Conservation (phyloP, 64 coral and sea anemone genomes). For the Pocillopora verrucosa region DNA sequence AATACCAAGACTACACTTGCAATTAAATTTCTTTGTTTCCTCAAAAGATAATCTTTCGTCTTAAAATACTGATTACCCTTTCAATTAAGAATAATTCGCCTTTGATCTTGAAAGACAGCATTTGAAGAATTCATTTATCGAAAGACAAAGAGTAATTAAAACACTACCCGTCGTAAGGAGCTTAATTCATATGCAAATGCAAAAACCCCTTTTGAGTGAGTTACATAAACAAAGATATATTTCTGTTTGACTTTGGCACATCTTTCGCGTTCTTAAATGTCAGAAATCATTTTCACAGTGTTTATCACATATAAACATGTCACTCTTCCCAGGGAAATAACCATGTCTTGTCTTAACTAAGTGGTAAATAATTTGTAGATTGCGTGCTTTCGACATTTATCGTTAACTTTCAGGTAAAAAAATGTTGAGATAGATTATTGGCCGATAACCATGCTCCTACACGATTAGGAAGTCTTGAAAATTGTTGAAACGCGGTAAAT, state of each 20-base stretch:
- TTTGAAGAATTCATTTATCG: conserved; percentile 11
- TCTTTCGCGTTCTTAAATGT: conserved; percentile 8
- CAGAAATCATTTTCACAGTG: conserved; percentile 8
- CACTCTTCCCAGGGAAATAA: background rate
- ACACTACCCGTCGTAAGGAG: background rate
- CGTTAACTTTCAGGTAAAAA: background rate
- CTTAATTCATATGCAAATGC: conserved; percentile 25
- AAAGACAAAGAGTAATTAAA: conserved; percentile 40
- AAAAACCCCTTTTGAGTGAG: background rate
- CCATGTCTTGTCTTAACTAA: background rate
- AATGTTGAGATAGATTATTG: background rate
- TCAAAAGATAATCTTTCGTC: conserved; percentile 3
- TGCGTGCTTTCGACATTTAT: background rate
- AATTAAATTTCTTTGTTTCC: conserved; percentile 27
- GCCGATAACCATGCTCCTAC: background rate
- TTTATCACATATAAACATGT: conserved; percentile 6
- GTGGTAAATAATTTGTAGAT: background rate
- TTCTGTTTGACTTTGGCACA: background rate
- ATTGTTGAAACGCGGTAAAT: background rate
- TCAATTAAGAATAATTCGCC: conserved; percentile 25
- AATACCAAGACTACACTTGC: background rate
- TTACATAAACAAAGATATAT: conserved; percentile 5
- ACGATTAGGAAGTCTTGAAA: background rate
- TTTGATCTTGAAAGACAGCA: conserved; percentile 24
- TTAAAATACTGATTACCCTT: conserved; percentile 37